Evolutionary conservation across 2,888 invertebrate genomes (phyloP), one percentile per base, ranked within the genome.

Genomic region (Sphaeridia pumilis): DNA sequence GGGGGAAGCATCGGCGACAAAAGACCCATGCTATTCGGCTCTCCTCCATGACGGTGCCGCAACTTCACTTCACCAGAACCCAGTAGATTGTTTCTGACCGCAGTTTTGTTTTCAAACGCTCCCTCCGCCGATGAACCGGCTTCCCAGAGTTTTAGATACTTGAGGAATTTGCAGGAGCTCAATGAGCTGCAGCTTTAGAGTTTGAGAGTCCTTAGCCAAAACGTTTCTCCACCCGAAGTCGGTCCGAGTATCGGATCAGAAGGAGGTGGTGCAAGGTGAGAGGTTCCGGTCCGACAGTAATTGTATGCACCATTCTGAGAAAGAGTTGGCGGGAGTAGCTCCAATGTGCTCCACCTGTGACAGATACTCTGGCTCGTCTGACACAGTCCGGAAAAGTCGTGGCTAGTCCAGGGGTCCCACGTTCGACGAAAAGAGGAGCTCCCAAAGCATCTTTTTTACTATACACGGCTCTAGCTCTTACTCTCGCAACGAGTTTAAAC

Each of bases 1-100:
- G 53, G 34, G 52, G 47, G 47, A 47, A 52, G 43, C 43, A 25
- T 17, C 49, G 34, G 17, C 49, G 54, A 36, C 48, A 41, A 31
- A 45, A 47, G 38, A 35, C 36, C 44, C 45, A 49, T 46, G 47
- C 50, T 48, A 55, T 53, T 58, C 52, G 52, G 45, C 55, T 52
- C 55, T 55, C 53, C 43, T 53, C 55, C 58, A 58, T 58, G 38
- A 41, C n/a, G n/a, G n/a, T n/a, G n/a, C n/a, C n/a, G n/a, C n/a
- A n/a, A n/a, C n/a, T n/a, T n/a, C n/a, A n/a, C n/a, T n/a, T n/a
- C n/a, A n/a, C n/a, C n/a, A n/a, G n/a, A n/a, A n/a, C n/a, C n/a
- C n/a, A n/a, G n/a, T n/a, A n/a, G n/a, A n/a, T n/a, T n/a, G n/a
- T n/a, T n/a, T n/a, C n/a, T n/a, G n/a, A n/a, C n/a, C n/a, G n/a